Conservation (phyloP, 1,140 invertebrate genomes). For the Eriocheir sinensis region DNA sequence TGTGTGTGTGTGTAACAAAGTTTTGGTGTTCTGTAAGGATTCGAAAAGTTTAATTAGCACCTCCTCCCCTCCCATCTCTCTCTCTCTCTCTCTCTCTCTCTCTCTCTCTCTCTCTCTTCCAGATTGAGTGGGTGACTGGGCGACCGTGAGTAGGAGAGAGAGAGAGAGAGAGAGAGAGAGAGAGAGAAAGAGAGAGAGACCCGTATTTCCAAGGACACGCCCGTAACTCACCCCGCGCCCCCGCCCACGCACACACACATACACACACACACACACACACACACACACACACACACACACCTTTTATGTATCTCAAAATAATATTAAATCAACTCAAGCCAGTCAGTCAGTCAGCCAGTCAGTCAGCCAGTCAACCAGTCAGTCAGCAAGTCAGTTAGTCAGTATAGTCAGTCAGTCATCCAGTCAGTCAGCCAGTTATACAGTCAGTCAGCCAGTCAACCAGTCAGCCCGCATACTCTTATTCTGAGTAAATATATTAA, state of each 20-base stretch:
- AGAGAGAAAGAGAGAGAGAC: background rate
- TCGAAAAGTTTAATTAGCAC: background rate
- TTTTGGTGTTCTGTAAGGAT: background rate
- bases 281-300: too few species aligned
- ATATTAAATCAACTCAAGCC: background rate
- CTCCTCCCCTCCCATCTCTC: slow-evolving; percentile 1
- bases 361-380: too few species aligned
- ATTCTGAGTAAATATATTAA: too few species aligned
- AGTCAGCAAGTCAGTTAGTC: too few species aligned
- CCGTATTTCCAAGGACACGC: background rate
- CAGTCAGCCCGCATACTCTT: too few species aligned
- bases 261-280: background rate
- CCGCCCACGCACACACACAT: background rate
- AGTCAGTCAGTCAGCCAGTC: too few species aligned
- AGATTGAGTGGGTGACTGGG: background rate
- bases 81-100: slow-evolving; percentile 4
- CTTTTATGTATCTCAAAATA: background rate
- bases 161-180: slow-evolving; percentile 40
- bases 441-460: too few species aligned
- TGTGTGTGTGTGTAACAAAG: background rate
- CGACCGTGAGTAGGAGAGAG: background rate
- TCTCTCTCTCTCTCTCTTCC: slow-evolving; percentile 9
- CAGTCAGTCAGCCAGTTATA: too few species aligned
- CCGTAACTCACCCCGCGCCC: too few species aligned
- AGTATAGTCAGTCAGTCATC: too few species aligned